Evolutionary conservation across 2,797 vertebrate species (phyloP), one percentile per base, ranked within the genome.

Genomic region (Artibeus lituratus): DNA sequence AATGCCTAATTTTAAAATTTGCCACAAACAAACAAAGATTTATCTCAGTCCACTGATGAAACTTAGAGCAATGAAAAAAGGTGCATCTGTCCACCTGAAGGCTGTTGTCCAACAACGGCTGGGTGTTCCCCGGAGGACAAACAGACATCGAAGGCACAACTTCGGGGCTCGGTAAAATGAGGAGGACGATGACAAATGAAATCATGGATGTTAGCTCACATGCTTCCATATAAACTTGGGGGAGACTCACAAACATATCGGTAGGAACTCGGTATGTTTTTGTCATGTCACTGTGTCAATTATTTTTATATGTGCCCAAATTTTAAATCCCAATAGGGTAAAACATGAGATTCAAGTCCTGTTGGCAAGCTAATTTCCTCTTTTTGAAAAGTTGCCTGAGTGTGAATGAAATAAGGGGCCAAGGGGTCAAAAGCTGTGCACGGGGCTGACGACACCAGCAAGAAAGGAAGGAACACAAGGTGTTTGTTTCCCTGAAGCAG

Each of bases 401-500:
- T 44, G 59, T 24, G 72, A 84, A 57, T 10, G 76, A 84, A 65
- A 29, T 10, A 32, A 88, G 42, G n/a, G 9, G 3, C 65, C n/a
- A 44, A 53, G 16, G 22, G 62, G 26, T 57, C 91, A 77, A 53
- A 73, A 59, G 72, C 57, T 44, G 42, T 42, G 57, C 72, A 19
- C 6, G 1, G 10, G 32, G 22, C 49, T 53, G 70, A 78, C 67
- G 91, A 53, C 15, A 59, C 80, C 85, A 55, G 57, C 51, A 81
- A 82, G 35, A 78, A 91, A 53, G 26, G 53, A 88, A 93, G 77
- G 53, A 86, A 90, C 65, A 57, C n/a, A 35, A 32, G n/a, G 21
- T 42, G 89, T 94, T 42, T 88, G 55, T 70, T 94, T 76, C 62
- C 70, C 65, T n/a, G 57, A 49, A 53, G 88, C n/a, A 62, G 80